phyloP scores from a whole-genome alignment of 2,888 invertebrate species.

The Podabrus alpinus region DNA sequence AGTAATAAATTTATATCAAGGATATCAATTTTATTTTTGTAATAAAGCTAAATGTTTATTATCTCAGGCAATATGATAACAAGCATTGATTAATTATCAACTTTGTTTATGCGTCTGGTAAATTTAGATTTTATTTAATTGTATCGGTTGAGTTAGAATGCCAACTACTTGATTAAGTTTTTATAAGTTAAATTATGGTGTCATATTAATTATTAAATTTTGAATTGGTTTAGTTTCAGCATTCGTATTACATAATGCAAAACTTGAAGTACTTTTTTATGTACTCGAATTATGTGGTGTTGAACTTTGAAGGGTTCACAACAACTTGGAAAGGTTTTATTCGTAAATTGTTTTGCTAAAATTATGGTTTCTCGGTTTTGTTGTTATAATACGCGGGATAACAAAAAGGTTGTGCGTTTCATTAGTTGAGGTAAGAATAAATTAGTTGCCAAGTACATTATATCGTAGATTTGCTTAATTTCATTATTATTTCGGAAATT shows the following conservation, averaged over 20 bases:
- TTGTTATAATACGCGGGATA: neutral
- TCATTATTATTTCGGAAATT: neutral
- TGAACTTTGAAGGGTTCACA: neutral
- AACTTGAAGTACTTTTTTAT: neutral
- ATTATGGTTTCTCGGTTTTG: neutral
- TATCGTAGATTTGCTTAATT: neutral
- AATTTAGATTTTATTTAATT: neutral
- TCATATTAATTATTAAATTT: neutral
- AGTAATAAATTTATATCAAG: neutral
- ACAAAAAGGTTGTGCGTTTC: neutral
- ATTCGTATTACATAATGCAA: neutral
- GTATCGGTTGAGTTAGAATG: neutral
- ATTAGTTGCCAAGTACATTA: neutral
- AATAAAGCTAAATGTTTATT: neutral
- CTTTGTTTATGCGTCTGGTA: neutral
- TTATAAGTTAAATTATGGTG: neutral
- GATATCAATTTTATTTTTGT: neutral
- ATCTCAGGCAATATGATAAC: neutral
- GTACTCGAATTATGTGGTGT: neutral
- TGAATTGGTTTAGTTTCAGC: neutral
- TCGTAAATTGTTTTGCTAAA: neutral
- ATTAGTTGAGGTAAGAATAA: neutral
- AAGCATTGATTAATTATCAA: neutral
- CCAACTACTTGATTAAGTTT: neutral
- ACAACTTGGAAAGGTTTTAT: neutral